These are phyloP conservation scores for Leucopsar rothschildi DNA, from an alignment of 2,113 vertebrate species.

Conservation along the genomic window DNA sequence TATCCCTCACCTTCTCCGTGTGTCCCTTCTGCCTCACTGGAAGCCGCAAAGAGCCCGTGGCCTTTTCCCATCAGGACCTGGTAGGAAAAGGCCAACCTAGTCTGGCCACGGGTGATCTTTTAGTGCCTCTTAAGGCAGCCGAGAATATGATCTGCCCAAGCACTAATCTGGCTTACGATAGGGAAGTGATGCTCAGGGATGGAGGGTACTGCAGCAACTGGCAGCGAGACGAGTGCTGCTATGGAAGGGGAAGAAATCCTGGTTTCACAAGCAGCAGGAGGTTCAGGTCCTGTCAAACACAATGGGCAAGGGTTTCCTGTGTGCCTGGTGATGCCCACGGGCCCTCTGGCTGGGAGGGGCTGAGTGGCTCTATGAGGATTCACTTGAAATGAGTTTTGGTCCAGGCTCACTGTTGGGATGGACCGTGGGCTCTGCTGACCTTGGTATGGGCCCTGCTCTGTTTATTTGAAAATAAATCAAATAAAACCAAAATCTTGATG, in stretches of 20 bases:
- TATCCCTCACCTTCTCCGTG: neutral
- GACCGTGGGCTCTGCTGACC: neutral
- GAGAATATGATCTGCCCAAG: neutral
- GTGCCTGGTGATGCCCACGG: rapidly evolving
- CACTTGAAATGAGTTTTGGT: neutral
- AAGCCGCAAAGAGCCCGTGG: neutral
- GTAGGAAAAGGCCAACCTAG: neutral
- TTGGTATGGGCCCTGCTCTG: neutral
- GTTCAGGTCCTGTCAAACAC: neutral
- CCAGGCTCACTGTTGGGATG: neutral
- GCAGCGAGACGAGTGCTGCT: neutral
- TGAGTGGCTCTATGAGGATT: rapidly evolving
- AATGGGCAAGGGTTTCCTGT: neutral
- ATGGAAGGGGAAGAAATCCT: neutral
- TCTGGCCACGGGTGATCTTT: neutral
- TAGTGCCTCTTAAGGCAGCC: neutral
- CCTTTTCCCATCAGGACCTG: neutral
- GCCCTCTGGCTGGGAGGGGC: neutral
- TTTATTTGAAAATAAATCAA: neutral
- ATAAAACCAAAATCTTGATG: neutral
- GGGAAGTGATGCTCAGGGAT: neutral
- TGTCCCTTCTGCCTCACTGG: neutral
- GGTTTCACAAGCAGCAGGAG: neutral
- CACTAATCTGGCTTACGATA: neutral
- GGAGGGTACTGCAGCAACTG: neutral